phyloP scores from a whole-genome alignment of 53 echinoderm and acorn worm genomes.

The Antedon mediterranea region DNA sequence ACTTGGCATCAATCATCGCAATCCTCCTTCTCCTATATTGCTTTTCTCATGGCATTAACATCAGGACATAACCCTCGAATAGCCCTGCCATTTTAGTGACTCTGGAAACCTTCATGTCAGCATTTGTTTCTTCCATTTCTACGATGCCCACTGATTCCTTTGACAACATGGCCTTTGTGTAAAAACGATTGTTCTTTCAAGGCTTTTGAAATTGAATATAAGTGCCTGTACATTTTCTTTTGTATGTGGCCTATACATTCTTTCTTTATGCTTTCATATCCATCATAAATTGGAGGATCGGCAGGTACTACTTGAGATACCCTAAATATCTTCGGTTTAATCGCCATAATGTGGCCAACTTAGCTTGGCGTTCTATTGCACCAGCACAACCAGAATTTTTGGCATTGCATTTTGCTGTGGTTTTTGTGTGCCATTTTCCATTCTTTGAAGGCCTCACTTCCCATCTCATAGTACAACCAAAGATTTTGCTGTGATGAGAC shows the following conservation, averaged over 20 bases:
- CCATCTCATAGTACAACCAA: too few species aligned
- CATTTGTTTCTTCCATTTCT: too few species aligned
- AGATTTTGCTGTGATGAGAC: too few species aligned
- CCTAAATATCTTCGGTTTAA: too few species aligned
- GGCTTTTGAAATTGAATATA: background rate
- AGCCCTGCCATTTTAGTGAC: too few species aligned
- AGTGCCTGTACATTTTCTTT: conserved; percentile 2
- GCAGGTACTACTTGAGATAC: background rate
- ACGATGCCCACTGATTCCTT: conserved; percentile 8
- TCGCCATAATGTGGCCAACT: too few species aligned
- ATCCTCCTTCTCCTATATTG: conserved; percentile 4
- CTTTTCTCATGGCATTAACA: too few species aligned
- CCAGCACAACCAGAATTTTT: background rate
- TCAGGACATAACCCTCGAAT: too few species aligned
- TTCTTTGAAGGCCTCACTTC: background rate
- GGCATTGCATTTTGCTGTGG: conserved; percentile 3
- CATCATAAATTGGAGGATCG: background rate
- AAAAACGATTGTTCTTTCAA: conserved; percentile 6
- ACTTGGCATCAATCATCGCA: too few species aligned
- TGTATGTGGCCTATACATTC: conserved; percentile 11
- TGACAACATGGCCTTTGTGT: background rate
- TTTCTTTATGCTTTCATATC: background rate
- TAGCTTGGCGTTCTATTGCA: background rate
- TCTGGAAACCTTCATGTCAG: too few species aligned
- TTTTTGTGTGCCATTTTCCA: conserved; percentile 2